Evolutionary conservation across 2,797 vertebrate species (phyloP), one percentile per base, ranked within the genome.

Genomic region (Halcyon chelicuti): DNA sequence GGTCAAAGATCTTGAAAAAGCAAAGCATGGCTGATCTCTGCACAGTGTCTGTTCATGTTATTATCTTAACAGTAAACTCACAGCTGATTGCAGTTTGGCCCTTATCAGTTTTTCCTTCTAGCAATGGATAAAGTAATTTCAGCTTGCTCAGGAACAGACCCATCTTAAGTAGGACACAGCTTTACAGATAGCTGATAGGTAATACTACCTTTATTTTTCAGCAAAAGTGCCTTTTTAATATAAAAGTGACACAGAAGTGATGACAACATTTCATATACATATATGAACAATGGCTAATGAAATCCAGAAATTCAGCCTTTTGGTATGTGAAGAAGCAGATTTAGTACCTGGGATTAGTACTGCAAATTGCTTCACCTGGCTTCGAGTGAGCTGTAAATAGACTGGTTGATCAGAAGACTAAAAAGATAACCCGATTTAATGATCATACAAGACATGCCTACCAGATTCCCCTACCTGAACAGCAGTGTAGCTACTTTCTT

Each of bases 1-100:
- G 81, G 87, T 86, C 84, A 91, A 93, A 94, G 83, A 93, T 55
- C 78, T 83, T 86, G 75, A 85, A 90, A 90, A 90, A 91, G 75
- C 42, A 91, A 83, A 86, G 72, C 65, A 86, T 31, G 35, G 61
- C 61, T 88, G 87, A 83, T 91, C 72, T 83, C 70, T 92, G 61
- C 37, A 70, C 60, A 65, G 58, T 23, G 18, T 73, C 86, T 91
- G 22, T 63, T 95, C 61, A 23, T 16, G 15, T 87, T 94, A 93
- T 93, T 96, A 94, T 79, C 88, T 67, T 92, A 93, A 65, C 52
- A 86, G 68, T 65, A 83, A 92, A 83, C 65, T 92, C 84, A 85
- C 46, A 86, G 58, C 81, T 96, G 94, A 96, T 91, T 92, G 73
- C 75, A 68, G 72, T 83, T 93, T 92, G 73, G 68, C 18, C 61